Conservation (phyloP, 2,797 vertebrate genomes). For the Characodon lateralis region DNA sequence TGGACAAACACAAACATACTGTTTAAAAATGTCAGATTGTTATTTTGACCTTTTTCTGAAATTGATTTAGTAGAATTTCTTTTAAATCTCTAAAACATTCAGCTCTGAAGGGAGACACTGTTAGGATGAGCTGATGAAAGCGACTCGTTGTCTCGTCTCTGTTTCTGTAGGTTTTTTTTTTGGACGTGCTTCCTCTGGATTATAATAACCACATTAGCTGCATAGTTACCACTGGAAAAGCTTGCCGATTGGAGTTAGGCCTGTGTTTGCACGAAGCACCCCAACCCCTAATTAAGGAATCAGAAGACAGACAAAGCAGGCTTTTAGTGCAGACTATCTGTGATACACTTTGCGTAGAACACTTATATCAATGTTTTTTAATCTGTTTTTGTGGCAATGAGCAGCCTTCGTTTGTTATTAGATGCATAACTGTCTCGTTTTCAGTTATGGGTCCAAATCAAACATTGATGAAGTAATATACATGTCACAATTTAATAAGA, state of each 20-base stretch:
- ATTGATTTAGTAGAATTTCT: background rate
- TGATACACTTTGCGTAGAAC: too few relatives aligned
- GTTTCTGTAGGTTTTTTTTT: background rate
- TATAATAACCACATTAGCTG: background rate
- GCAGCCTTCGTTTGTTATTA: background rate
- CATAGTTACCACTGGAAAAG: background rate
- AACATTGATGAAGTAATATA: too few relatives aligned
- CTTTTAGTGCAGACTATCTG: too few relatives aligned
- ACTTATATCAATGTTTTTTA: background rate
- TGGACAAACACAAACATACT: background rate
- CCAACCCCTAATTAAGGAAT: too few relatives aligned
- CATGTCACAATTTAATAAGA: too few relatives aligned
- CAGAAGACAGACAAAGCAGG: too few relatives aligned
- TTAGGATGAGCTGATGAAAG: background rate
- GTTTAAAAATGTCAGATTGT: background rate
- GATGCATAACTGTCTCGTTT: background rate
- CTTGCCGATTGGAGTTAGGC: background rate
- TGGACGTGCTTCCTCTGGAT: background rate
- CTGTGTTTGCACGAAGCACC: too few relatives aligned
- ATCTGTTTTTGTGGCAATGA: background rate
- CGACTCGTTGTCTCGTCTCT: background rate
- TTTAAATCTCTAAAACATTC: background rate
- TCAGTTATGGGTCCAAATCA: background rate
- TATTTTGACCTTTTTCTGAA: background rate
- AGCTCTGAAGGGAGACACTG: background rate